Conservation (phyloP, 1,140 invertebrate species). For the Gonioctena quinquepunctata region DNA sequence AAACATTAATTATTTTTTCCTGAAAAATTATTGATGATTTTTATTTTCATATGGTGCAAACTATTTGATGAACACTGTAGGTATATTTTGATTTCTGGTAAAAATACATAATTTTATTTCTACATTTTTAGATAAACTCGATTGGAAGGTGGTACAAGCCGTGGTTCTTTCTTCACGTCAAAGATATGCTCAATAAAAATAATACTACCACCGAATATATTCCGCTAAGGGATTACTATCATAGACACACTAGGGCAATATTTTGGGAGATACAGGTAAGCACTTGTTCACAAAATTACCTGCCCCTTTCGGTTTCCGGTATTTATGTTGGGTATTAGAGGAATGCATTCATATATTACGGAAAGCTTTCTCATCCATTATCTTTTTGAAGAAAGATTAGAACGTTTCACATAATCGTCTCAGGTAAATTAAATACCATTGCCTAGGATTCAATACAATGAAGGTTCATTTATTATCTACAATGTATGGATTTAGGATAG, state of each 20-base stretch:
- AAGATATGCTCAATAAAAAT: slow-evolving; percentile 56
- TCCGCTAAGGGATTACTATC: slow-evolving; percentile 80
- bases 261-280: slow-evolving; percentile 82
- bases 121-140: slow-evolving; percentile 62
- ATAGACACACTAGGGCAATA: slow-evolving; percentile 77
- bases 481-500: too few species aligned
- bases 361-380: neutral
- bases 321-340: neutral
- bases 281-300: neutral
- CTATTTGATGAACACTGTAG: too few species aligned
- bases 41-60: too few species aligned
- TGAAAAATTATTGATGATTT: too few species aligned
- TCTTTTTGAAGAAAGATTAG: neutral
- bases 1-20: too few species aligned
- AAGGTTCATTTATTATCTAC: too few species aligned
- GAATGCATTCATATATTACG: neutral
- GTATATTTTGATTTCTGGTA: too few species aligned
- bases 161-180: slow-evolving; percentile 84
- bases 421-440: neutral
- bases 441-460: too few species aligned
- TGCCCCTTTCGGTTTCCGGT: neutral
- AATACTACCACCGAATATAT: slow-evolving; percentile 69
- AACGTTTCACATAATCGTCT: neutral
- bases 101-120: too few species aligned
- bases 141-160: slow-evolving; percentile 81